Conservation (phyloP, 2,888 invertebrate genomes). For the Dasypogon diadema region DNA sequence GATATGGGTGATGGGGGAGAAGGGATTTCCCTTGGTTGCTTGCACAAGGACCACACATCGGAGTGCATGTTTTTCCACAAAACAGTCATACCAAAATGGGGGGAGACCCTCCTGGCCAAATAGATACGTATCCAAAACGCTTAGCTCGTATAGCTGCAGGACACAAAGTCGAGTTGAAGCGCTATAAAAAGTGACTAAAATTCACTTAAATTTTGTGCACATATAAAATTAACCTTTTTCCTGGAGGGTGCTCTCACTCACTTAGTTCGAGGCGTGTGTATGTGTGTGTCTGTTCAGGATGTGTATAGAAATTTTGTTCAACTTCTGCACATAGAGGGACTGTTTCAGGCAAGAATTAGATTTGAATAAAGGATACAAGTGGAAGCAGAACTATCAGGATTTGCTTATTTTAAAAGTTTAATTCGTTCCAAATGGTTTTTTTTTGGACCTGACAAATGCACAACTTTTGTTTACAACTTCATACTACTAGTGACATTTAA, state of each 20-base stretch:
- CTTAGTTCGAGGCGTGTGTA: not conserved
- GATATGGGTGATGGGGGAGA: not conserved
- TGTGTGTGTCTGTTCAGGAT: not conserved
- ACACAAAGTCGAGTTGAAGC: conserved; percentile 3
- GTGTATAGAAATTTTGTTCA: not conserved
- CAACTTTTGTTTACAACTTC: too few species aligned
- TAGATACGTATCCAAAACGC: conserved; percentile 8
- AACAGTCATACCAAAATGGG: conserved; percentile 20
- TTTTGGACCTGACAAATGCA: too few species aligned
- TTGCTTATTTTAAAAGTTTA: conserved; percentile 12
- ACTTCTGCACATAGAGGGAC: not conserved
- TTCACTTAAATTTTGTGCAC: conserved; percentile 45
- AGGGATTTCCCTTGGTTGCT: not conserved
- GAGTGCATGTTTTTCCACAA: not conserved
- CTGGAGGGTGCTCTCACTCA: not conserved
- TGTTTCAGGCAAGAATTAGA: conserved; percentile 3
- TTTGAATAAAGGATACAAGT: conserved; percentile 12
- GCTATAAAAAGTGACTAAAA: conserved; percentile 30
- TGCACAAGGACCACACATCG: conserved; percentile 2
- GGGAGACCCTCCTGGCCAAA: conserved; percentile 5
- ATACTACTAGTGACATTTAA: too few species aligned
- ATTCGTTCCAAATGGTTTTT: not conserved
- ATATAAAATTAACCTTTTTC: conserved; percentile 42
- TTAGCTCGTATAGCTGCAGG: conserved; percentile 12
- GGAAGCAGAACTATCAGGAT: conserved; percentile 9